A percentile compares a stretch with the other conserved stretches of the same genome.
phyloP scores from a whole-genome alignment of 1,140 invertebrate species.

The Papilio machaon region DNA sequence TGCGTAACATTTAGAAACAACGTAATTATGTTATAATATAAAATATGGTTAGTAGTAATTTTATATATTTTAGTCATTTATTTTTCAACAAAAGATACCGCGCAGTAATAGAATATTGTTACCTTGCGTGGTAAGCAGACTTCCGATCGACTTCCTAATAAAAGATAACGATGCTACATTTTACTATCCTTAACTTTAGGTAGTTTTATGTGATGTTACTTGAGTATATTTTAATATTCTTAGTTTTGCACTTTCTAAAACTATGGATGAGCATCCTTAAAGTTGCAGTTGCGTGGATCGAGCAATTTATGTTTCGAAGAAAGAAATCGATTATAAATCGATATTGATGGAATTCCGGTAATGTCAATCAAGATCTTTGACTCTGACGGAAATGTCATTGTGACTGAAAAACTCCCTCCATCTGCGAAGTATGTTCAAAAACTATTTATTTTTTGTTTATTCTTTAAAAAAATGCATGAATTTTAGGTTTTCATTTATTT shows the following conservation, averaged over 20 bases:
- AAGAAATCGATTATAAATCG: not conserved
- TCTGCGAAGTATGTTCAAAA: not conserved
- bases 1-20: conserved; percentile 51
- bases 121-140: no score
- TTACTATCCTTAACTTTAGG: no score
- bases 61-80: not conserved
- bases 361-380: not conserved
- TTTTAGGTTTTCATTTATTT: not conserved
- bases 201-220: no score
- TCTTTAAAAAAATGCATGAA: not conserved
- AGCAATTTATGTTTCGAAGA: not conserved
- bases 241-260: not conserved
- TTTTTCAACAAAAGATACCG: no score
- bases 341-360: not conserved
- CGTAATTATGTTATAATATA: not conserved
- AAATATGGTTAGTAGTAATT: not conserved
- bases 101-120: no score
- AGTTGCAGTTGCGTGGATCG: not conserved
- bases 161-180: no score
- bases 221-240: no score
- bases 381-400: not conserved
- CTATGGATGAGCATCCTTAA: not conserved
- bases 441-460: not conserved
- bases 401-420: not conserved
- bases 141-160: no score